Conservation (phyloP, 2,888 invertebrate genomes). For the Psylliodes chrysocephalus region DNA sequence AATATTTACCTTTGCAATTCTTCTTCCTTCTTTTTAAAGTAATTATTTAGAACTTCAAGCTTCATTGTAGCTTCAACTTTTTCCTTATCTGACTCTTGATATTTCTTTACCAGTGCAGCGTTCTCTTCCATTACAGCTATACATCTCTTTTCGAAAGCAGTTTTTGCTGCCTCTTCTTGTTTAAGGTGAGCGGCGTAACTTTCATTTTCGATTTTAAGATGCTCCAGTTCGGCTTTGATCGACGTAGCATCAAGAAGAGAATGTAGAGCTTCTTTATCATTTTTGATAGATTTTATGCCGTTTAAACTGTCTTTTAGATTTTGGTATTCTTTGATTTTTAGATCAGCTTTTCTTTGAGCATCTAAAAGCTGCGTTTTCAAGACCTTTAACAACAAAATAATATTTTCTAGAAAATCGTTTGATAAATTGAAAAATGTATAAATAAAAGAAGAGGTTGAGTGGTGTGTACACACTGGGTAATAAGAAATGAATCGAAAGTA, state of each 20-base stretch:
- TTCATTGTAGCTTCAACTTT: constrained; percentile 83
- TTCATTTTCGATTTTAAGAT: constrained; percentile 68
- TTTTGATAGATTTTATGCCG: constrained; percentile 62
- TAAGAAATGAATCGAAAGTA: no score
- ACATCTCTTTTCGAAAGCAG: constrained; percentile 63
- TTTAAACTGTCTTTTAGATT: constrained; percentile 66
- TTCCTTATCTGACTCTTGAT: constrained; percentile 74
- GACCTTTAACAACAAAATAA: constrained; percentile 58
- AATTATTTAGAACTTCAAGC: constrained; percentile 85
- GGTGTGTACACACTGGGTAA: no score
- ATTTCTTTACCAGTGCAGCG: constrained; percentile 68
- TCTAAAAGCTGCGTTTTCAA: constrained; percentile 59
- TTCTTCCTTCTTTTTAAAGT: constrained; percentile 90
- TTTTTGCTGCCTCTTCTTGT: constrained; percentile 63
- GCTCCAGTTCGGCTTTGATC: constrained; percentile 70
- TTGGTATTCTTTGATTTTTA: constrained; percentile 62
- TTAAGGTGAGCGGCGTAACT: constrained; percentile 62
- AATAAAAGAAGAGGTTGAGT: no score
- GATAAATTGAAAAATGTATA: no score
- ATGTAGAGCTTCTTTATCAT: constrained; percentile 58
- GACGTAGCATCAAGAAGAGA: constrained; percentile 67
- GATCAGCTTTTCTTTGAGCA: constrained; percentile 58
- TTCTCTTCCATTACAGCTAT: constrained; percentile 66
- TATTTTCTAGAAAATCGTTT: no score
- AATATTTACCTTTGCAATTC: constrained; percentile 83